phyloP scores from a whole-genome alignment of 2,113 vertebrate genomes.

The Nothoprocta pentlandii region DNA sequence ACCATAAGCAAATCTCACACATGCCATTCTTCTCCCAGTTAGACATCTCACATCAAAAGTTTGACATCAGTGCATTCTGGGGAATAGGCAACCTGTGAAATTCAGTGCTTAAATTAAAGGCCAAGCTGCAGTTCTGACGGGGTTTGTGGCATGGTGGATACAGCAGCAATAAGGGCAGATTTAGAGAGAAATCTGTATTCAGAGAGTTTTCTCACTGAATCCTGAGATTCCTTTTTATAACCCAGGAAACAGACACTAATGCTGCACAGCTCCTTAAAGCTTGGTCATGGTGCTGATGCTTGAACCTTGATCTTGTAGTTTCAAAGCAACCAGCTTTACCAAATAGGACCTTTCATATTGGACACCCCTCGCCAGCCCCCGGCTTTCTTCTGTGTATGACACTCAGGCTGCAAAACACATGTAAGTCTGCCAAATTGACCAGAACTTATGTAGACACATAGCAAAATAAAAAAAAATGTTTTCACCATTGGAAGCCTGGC shows the following conservation, averaged over 20 bases:
- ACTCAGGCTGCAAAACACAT: not conserved
- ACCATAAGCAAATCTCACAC: slow-evolving; percentile 52
- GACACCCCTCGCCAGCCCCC: not conserved
- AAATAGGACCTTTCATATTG: not conserved
- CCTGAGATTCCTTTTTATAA: slow-evolving; percentile 59
- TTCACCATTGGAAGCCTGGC: not conserved
- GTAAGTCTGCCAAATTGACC: not conserved
- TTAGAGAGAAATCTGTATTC: slow-evolving; percentile 22
- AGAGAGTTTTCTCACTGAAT: slow-evolving; percentile 31
- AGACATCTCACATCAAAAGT: slow-evolving; percentile 18
- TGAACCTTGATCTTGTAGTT: not conserved
- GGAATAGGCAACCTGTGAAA: slow-evolving; percentile 29
- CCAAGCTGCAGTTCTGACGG: not conserved
- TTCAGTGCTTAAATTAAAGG: not conserved
- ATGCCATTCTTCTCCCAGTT: not conserved
- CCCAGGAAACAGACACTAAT: not conserved
- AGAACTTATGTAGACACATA: not conserved
- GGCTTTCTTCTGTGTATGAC: rapidly evolving
- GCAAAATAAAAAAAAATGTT: not conserved
- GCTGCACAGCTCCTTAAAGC: not conserved
- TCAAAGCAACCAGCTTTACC: not conserved
- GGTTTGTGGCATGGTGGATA: not conserved
- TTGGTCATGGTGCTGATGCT: not conserved
- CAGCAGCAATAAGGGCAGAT: slow-evolving; percentile 32
- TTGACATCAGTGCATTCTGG: slow-evolving; percentile 11